Evolutionary conservation across 2,797 vertebrate genomes (phyloP).

Genomic region (Acomys russatus): DNA sequence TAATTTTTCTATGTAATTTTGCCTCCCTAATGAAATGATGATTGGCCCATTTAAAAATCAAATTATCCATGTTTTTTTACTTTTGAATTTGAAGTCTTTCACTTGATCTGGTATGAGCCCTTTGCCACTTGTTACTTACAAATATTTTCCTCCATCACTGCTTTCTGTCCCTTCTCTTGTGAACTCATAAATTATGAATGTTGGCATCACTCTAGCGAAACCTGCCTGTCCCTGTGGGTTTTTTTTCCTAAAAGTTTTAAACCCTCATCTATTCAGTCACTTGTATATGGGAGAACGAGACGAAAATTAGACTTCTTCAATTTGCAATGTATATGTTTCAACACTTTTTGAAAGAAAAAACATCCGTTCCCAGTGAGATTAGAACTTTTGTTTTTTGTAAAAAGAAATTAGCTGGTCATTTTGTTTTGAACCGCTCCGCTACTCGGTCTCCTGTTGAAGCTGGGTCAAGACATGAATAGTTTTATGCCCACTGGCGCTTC

Average conservation of each 20-base stretch:
- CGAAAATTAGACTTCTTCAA: not conserved
- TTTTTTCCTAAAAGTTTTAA: constrained; percentile 25
- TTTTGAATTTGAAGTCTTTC: constrained; percentile 8
- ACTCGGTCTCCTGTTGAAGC: not conserved
- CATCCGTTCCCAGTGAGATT: not conserved
- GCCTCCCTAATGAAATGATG: not conserved
- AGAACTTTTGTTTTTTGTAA: constrained; percentile 39
- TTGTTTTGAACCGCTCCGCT: not conserved
- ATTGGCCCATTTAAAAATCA: constrained; percentile 32
- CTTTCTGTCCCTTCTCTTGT: too few relatives aligned
- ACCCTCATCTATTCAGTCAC: not conserved
- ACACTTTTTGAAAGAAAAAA: constrained; percentile 57
- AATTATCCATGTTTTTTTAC: constrained; percentile 18
- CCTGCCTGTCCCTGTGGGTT: too few relatives aligned
- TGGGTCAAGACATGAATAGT: not conserved
- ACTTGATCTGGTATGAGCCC: too few relatives aligned
- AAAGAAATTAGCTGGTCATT: constrained; percentile 24
- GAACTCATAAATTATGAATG: too few relatives aligned
- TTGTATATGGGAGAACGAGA: not conserved
- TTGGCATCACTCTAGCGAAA: too few relatives aligned
- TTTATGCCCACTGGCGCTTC: not conserved
- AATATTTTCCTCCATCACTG: too few relatives aligned
- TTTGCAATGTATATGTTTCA: constrained; percentile 6
- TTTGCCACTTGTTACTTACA: too few relatives aligned
- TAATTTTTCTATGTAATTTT: not conserved